Conservation (phyloP, 2,888 invertebrate species). For the Listrodromus nycthemerus region DNA sequence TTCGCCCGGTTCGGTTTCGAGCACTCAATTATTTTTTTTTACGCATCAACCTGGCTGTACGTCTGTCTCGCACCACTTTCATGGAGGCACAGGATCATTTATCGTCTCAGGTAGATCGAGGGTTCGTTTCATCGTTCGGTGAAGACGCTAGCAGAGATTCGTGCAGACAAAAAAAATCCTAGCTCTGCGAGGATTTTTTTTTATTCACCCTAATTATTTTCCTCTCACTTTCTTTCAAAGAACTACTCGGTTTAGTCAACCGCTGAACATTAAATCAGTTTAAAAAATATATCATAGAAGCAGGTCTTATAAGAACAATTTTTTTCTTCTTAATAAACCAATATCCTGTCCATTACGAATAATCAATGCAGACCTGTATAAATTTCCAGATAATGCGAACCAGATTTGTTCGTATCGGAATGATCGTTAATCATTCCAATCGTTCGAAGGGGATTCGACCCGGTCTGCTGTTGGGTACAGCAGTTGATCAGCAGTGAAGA, state of each 20-base stretch:
- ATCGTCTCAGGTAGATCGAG: not conserved
- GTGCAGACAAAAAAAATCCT: not conserved
- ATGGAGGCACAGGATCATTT: slow-evolving; percentile 14
- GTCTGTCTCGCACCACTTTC: not conserved
- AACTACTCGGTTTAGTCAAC: not conserved
- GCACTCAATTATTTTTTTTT: slow-evolving; percentile 51
- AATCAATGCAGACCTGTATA: not conserved
- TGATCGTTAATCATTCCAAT: slow-evolving; percentile 9
- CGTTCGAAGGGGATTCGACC: slow-evolving; percentile 1
- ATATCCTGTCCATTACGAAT: not conserved
- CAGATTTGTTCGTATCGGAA: not conserved
- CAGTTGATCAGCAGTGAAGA: not conserved
- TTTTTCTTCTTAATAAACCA: not conserved
- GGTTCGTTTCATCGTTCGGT: slow-evolving; percentile 1
- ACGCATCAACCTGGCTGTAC: not conserved
- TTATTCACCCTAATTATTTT: not conserved
- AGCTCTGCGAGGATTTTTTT: not conserved
- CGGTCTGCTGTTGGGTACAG: not conserved
- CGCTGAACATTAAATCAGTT: not conserved
- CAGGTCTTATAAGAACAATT: not conserved
- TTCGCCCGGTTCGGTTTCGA: not conserved
- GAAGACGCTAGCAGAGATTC: not conserved
- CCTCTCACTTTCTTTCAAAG: not conserved
- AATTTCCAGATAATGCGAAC: not conserved
- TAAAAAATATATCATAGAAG: not conserved